Evolutionary conservation across 35 echinoderm and acorn worm species (phyloP).

Genomic region (Lytechinus pictus): DNA sequence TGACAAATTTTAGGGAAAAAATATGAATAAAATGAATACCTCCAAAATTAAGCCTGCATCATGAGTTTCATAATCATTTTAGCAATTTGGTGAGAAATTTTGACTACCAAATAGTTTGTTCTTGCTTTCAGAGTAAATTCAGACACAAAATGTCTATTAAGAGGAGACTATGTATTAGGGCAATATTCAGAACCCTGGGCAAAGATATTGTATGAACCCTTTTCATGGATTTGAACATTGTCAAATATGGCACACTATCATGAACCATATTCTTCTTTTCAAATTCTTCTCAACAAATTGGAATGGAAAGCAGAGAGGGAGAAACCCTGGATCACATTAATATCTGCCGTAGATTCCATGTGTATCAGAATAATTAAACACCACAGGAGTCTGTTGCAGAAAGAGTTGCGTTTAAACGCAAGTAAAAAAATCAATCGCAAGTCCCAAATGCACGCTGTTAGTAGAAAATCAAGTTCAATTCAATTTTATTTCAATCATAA

Average conservation of each 20-base stretch:
- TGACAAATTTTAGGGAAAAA: too few relatives aligned
- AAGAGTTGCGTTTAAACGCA: too few relatives aligned
- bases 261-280: neutral
- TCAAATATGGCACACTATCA: neutral
- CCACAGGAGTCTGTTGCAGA: too few relatives aligned
- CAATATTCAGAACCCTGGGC: neutral
- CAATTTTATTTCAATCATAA: too few relatives aligned
- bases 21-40: too few relatives aligned
- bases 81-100: neutral
- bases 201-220: neutral
- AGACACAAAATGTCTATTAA: neutral
- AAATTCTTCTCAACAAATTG: neutral
- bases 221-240: neutral
- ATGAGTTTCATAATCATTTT: neutral
- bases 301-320: neutral
- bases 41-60: neutral
- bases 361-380: too few relatives aligned
- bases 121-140: too few relatives aligned
- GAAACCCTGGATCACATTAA: neutral
- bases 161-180: slow-evolving; percentile 1
- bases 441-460: too few relatives aligned
- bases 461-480: too few relatives aligned
- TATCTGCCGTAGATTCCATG: too few relatives aligned
- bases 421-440: too few relatives aligned
- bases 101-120: neutral